Evolutionary conservation across 1,140 invertebrate genomes (phyloP), one percentile per base, ranked within the genome.

Genomic region (Wiebesia pumilae): DNA sequence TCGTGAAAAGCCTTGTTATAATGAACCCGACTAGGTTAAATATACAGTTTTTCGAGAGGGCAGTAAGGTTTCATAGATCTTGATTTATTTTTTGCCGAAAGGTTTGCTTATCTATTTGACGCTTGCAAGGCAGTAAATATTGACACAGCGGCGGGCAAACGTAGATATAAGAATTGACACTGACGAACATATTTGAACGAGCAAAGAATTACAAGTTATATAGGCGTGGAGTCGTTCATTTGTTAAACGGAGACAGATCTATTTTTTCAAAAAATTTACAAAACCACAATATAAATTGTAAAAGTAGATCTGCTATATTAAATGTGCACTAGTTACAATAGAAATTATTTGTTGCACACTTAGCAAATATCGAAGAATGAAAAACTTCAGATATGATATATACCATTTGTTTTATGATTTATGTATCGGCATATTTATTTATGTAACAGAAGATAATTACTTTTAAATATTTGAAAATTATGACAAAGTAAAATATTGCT

Each of bases 41-140:
- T 54, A 86, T 77, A 86, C 83, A 78, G 38, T 69, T 43, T 6
- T 47, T 67, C 14, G 27, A n/a, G 24, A n/a, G 2, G 7, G 51
- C 1, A 81, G 58, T 81, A 81, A 67, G 10, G 27, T 40, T 69
- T 67, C 51, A 47, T 84, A 81, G 65, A 75, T 87, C 77, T 69
- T n/a, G 51, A 87, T 83, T 78, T 80, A 65, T 58, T 67, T 87
- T 87, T 77, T 62, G 71, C 43, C 82, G 35, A 54, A 90, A 91
- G 88, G 88, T 89, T 91, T 90, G 88, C 89, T 91, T 89, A 89
- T 88, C 90, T 91, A 89, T 90, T 92, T 91, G 86, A 90, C 89
- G 84, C 90, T 90, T 90, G 89, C 90, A 89, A 90, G 88, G 81
- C 87, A 87, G 88, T 88, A 90, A 91, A 91, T 92, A 91, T 92